These are phyloP conservation scores for Machaerirhynchus nigripectus DNA, from an alignment of 2,113 vertebrate genomes.

Conservation along the genomic window DNA sequence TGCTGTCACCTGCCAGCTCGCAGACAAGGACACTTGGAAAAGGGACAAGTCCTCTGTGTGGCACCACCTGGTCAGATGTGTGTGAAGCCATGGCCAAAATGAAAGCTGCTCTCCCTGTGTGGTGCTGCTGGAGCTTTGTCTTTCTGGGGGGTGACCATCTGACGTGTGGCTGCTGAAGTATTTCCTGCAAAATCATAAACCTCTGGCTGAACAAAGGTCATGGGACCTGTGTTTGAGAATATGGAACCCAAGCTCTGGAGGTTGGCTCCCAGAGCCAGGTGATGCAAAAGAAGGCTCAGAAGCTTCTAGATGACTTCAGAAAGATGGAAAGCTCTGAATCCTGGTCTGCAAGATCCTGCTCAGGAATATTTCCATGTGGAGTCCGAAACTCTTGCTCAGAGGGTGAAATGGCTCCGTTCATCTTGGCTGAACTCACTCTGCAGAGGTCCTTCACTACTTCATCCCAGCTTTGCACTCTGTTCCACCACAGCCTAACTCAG, in stretches of 20 bases:
- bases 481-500: background rate
- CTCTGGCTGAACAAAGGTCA: background rate
- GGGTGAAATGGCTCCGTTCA: background rate
- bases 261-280: background rate
- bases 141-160: background rate
- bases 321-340: background rate
- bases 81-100: background rate
- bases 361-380: background rate
- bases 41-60: background rate
- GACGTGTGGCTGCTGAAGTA: background rate
- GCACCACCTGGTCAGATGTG: accelerated
- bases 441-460: background rate
- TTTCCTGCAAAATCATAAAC: background rate
- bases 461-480: background rate
- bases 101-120: background rate
- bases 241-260: too few relatives aligned
- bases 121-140: background rate
- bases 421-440: background rate
- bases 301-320: background rate
- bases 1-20: background rate
- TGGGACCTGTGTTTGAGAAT: background rate
- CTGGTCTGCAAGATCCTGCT: background rate
- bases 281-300: background rate
- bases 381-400: background rate
- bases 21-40: background rate